Evolutionary conservation across 2,113 vertebrate genomes (phyloP), one percentile per base, ranked within the genome.

Genomic region (Engystomops pustulosus): DNA sequence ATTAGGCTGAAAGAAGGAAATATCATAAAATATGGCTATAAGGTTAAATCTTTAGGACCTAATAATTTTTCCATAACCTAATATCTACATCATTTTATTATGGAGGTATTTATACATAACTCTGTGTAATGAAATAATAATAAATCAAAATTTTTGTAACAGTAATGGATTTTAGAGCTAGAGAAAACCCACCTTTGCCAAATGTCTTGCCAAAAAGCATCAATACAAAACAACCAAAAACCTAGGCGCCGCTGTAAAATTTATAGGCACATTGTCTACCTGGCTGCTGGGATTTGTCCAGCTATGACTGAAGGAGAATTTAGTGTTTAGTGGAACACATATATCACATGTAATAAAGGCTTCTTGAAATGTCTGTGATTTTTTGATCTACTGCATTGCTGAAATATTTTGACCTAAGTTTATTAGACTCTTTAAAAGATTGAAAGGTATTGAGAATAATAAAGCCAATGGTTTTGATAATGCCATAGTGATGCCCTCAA

Each of bases 241-340:
- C 20, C 6, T 67, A 36, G 62, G 0, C 18, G 32, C 20, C 62
- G 10, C 14, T 20, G 10, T 36, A 1, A 36, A 20, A 67, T 67
- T 67, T 67, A 36, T 67, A 67, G 32, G 62, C 15, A 23, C 32
- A 67, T 67, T 67, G 30, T 67, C 62, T 67, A 67, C 62, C 60
- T 17, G 27, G 27, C 30, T 18, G 15, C 32, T 36, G 62, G 18
- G 62, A 36, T 67, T 34, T 36, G 30, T 36, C 62, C 62, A 67
- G 30, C 30, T 36, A 67, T 34, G 62, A 36, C 62, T 9, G 32
- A 67, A 67, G 62, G 62, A 67, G 17, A 36, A 67, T 67, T 67
- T 34, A 67, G 62, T 32, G 15, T 67, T 67, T 18, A 18, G 5
- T 36, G 7, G 18, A 34, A 10, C 62, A 7, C 17, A 18, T 36